A percentile compares a stretch with the other conserved stretches of the same genome.
Evolutionary conservation across 2,113 vertebrate genomes (phyloP).

Genomic region (Mungos mungo): DNA sequence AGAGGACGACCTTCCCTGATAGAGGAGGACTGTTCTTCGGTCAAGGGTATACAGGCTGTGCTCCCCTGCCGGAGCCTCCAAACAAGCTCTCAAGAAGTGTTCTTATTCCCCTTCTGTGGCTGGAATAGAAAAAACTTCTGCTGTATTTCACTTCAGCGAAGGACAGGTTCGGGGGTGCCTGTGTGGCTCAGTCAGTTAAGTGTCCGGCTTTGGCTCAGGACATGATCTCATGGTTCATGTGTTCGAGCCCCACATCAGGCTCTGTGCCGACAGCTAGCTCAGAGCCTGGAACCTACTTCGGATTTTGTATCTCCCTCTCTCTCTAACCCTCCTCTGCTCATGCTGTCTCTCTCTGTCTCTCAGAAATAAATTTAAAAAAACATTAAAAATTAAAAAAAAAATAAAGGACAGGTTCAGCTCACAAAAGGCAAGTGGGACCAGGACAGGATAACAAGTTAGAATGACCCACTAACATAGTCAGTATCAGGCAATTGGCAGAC

Average conservation of each 20-base stretch:
- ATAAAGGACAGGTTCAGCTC: background rate
- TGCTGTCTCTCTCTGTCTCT: no score
- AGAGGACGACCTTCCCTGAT: background rate
- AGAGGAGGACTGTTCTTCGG: background rate
- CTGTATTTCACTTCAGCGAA: background rate
- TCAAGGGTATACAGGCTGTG: background rate
- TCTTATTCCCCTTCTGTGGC: background rate
- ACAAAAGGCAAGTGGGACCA: background rate
- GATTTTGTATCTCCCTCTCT: no score
- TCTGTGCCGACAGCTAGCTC: no score
- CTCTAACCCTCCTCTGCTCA: no score
- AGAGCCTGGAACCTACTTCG: no score
- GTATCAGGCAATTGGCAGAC: background rate
- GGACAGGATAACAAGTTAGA: background rate
- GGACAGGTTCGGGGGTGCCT: background rate
- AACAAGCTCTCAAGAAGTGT: background rate
- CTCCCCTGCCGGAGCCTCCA: background rate
- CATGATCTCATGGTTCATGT: no score
- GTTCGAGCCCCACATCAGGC: no score
- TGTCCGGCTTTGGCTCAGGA: no score
- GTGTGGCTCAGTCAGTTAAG: no score
- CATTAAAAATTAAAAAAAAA: no score
- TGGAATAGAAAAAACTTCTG: background rate
- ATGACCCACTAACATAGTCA: background rate
- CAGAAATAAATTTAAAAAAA: no score